Base-by-base conservation (phyloP, 2,888 invertebrate genomes). In the Panopea generosa region DNA sequence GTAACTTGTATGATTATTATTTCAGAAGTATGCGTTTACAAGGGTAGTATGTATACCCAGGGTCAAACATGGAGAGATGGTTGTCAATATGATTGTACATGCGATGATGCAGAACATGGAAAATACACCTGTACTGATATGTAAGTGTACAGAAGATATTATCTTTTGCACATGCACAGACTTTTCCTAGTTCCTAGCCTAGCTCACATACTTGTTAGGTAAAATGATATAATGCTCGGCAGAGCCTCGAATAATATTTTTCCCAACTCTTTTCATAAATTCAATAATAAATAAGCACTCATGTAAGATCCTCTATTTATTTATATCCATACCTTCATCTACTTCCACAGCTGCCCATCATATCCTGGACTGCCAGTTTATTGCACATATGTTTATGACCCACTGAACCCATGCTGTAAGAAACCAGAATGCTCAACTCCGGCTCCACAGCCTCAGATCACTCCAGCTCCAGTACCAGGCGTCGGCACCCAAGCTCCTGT, bases 371-470 rank as follows among this genome's bases (percentile, higher is more conserved):
- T 87, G 20, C 85, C 85, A 18, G 47, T 69, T 1, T 72, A 66
- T 55, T 86, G 87, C 49, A 68, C 74, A 11, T 69, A 84, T 71
- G 83, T 84, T 2, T 83, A 84, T 55, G 85, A 86, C 65, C 85
- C 86, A 27, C 26, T 69, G 49, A 84, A 87, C 76, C 86, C 87
- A 24, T 88, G 88, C 72, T 88, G 88, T 65, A 80, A 82, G 76
- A 79, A 77, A 22, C 84, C 87, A 7, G 70, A 83, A 40, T 88
- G 88, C 43, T 71, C 84, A n/a, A 61, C 68, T 52, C 73, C 69
- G 22, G 61, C 60, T n/a, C 84, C 79, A 38, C 69, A 65, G 40
- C 75, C 83, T 16, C 45, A 40, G 22, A 53, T 67, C 49, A 70
- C 33, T n/a, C 43, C 20, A 16, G 79, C 66, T 22, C 66, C 65